These are phyloP conservation scores for Leptodactylus fallax DNA, from an alignment of 2,797 vertebrate species.

Conservation along the genomic window DNA sequence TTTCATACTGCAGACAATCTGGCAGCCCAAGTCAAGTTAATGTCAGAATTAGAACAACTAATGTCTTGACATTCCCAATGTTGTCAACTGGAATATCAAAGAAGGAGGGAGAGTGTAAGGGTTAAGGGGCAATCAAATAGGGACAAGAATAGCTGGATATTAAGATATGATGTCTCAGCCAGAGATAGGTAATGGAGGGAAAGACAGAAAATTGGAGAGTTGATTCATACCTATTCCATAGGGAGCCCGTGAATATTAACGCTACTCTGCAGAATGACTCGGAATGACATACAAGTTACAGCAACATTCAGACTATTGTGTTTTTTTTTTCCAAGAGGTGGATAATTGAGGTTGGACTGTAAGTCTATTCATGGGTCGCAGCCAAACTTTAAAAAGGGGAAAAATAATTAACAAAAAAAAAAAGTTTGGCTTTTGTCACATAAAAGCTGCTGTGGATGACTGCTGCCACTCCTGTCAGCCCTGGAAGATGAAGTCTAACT, in stretches of 20 bases:
- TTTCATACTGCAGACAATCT: slow-evolving; percentile 63
- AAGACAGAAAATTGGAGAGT: background rate
- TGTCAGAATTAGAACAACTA: slow-evolving; percentile 60
- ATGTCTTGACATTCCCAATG: slow-evolving; percentile 58
- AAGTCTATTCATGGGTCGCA: slow-evolving; percentile 26
- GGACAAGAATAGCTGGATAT: slow-evolving; percentile 43
- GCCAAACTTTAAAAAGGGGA: background rate
- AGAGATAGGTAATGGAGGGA: background rate
- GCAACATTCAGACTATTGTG: slow-evolving; percentile 2
- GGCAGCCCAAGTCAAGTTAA: slow-evolving; percentile 63
- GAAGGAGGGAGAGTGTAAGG: background rate
- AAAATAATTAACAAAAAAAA: too few species aligned
- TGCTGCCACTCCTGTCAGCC: background rate
- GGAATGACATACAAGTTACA: slow-evolving; percentile 27
- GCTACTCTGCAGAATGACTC: slow-evolving; percentile 13
- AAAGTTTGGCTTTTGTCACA: slow-evolving; percentile 33
- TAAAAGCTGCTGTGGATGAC: background rate
- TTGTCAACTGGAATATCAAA: slow-evolving; percentile 40
- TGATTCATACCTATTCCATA: slow-evolving; percentile 30
- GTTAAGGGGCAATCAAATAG: slow-evolving; percentile 34
- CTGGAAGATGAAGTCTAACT: background rate
- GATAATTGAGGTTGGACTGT: slow-evolving; percentile 44
- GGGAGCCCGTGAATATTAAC: slow-evolving; percentile 30
- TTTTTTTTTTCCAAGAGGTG: background rate
- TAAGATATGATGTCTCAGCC: slow-evolving; percentile 5